A percentile compares a stretch with the other conserved stretches of the same genome.
Conservation (phyloP, 2,888 invertebrate species). For the Saturnia japonica region DNA sequence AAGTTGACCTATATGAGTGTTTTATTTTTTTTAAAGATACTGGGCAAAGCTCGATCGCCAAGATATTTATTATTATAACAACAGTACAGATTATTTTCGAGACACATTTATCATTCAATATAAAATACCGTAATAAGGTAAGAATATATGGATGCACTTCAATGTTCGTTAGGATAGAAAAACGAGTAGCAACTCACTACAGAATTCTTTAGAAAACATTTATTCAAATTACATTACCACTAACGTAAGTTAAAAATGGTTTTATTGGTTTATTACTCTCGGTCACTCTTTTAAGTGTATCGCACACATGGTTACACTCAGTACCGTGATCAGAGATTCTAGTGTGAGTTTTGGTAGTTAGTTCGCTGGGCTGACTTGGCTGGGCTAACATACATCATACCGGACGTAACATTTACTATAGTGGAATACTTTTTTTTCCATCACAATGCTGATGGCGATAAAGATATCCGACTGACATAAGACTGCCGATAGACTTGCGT, state of each 20-base stretch:
- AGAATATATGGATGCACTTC: not conserved
- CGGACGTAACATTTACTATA: no score
- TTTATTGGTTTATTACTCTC: slow-evolving; percentile 1
- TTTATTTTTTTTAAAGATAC: no score
- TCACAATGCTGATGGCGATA: no score
- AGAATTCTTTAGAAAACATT: not conserved
- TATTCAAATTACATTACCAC: not conserved
- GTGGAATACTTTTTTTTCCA: no score
- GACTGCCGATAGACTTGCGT: no score
- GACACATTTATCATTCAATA: not conserved
- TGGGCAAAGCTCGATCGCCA: no score
- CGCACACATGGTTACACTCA: not conserved
- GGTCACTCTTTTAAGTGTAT: not conserved
- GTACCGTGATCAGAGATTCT: not conserved
- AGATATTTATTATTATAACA: no score
- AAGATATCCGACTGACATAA: no score
- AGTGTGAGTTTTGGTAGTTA: not conserved
- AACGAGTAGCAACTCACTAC: not conserved
- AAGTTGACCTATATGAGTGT: no score
- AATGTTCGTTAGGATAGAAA: not conserved
- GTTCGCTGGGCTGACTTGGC: no score
- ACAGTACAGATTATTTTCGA: not conserved
- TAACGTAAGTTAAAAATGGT: not conserved
- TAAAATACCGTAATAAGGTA: not conserved
- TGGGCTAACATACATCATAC: no score